Evolutionary conservation across 2,888 invertebrate species (phyloP), one percentile per base, ranked within the genome.

Genomic region (Meteorus cinctellus): DNA sequence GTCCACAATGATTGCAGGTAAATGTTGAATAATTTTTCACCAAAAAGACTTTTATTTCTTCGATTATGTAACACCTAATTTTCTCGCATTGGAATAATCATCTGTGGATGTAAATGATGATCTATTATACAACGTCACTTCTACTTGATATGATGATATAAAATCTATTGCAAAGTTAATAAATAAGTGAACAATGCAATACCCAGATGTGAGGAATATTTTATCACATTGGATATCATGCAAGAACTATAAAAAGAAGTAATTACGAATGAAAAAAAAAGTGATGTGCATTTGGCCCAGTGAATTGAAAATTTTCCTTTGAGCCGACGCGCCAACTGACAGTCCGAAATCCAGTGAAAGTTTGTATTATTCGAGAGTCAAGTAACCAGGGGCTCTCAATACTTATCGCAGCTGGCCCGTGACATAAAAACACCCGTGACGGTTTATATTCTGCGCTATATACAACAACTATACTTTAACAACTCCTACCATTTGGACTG

Each of bases 271-370:
- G 29, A n/a, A n/a, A 60, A 29, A 34, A 60, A 27, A 60, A 34
- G 12, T 31, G 27, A 29, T 48, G 45, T 29, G 27, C 48, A 48
- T 41, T n/a, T 29, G 29, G 24, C 45, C 29, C 48, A 67, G 67
- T 67, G 14, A 67, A 48, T 29, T 48, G 41, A 34, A 69, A 48
- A 51, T 69, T 55, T 55, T 51, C 31, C n/a, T 65, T 69, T 27
- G 41, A 67, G 24, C 51, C 10, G 6, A 48, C 10, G 12, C 29
- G 16, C 45, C 19, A 29, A 27, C 29, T 63, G 63, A 45, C 48
- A 62, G 36, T 55, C 76, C 81, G 79, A 82, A 84, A 85, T 84
- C 80, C 82, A 88, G 88, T 86, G 88, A 88, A 88, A 88, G 88
- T 88, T 79, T 77, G 73, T 77, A 81, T 84, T 77, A 82, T 85